phyloP scores from a whole-genome alignment of 2,888 invertebrate species.

The Crocallis elinguaria region DNA sequence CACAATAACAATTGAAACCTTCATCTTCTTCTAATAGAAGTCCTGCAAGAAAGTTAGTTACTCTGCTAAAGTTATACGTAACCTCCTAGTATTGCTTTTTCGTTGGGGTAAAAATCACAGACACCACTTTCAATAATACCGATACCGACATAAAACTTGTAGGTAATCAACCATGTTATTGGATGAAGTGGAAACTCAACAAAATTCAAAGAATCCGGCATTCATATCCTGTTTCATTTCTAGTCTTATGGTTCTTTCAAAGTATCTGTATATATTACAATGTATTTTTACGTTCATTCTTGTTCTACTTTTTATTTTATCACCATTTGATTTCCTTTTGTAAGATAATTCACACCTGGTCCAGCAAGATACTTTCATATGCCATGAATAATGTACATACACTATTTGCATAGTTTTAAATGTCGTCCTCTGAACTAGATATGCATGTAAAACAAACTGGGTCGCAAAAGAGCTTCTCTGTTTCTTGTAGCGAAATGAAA shows the following conservation, averaged over 20 bases:
- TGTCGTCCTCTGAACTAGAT: constrained; percentile 7
- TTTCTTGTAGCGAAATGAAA: background rate
- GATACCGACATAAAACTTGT: no score
- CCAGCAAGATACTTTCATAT: constrained; percentile 31
- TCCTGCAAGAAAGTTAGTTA: no score
- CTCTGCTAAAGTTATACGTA: no score
- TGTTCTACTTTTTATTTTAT: constrained; percentile 29
- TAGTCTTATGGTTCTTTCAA: constrained; percentile 8
- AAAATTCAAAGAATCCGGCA: background rate
- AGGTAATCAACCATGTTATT: no score
- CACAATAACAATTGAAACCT: no score
- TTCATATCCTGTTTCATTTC: background rate
- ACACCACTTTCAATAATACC: no score
- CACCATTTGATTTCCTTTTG: constrained; percentile 31
- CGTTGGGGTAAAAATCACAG: no score
- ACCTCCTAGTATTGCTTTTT: no score
- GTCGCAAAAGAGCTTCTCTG: constrained; percentile 8
- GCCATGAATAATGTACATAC: constrained; percentile 34
- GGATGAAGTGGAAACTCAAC: no score
- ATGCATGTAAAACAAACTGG: background rate
- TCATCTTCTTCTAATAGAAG: no score
- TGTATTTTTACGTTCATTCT: constrained; percentile 26
- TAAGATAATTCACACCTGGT: constrained; percentile 32
- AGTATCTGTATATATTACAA: constrained; percentile 17
- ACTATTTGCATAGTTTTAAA: constrained; percentile 32